Base-by-base conservation (phyloP, 1,140 invertebrate genomes). In the Hesperophylax magnus region DNA sequence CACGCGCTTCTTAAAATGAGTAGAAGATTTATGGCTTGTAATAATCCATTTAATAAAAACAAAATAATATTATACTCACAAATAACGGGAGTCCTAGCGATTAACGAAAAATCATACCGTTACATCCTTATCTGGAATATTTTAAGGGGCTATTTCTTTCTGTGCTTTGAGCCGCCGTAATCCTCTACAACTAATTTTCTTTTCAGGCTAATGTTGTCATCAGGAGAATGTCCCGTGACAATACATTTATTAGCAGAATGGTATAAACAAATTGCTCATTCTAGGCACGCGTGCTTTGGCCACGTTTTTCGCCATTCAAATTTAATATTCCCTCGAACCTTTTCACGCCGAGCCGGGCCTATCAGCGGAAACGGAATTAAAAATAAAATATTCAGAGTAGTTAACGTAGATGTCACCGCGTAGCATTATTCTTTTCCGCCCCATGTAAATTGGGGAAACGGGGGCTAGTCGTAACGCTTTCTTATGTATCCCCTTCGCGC, bases 361-460 rank as follows among this genome's bases (percentile, higher is more conserved):
- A 74, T 77, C 75, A 77, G 34, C 58, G 39, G 65, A 78, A 75
- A 81, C 63, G 53, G 75, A 78, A 82, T 82, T 78, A 82, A 82
- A 82, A 78, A 82, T 82, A 82, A 82, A 82, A 82, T 82, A 82
- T 82, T 82, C 76, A 78, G 27, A 61, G 77, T 78, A 78, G 80
- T 77, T 81, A 81, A 81, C 75, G 65, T 77, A 72, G 80, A 81
- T 78, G 80, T 81, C 80, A 78, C 80, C 80, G 63, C 76, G 53
- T 53, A 75, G 54, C 56, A 78, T 78, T 75, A 75, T 77, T 81
- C 52, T 67, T 77, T 74, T 56, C 79, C 60, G 63, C 69, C 22
- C 63, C 76, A 60, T 58, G 24, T 54, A 56, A 58, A 76, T 58
- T 77, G 34, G 27, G 52, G 20, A 54, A 31, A 72, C 27, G 47